Conservation (phyloP, 2,888 invertebrate genomes). For the Drosophila multiciliata region DNA sequence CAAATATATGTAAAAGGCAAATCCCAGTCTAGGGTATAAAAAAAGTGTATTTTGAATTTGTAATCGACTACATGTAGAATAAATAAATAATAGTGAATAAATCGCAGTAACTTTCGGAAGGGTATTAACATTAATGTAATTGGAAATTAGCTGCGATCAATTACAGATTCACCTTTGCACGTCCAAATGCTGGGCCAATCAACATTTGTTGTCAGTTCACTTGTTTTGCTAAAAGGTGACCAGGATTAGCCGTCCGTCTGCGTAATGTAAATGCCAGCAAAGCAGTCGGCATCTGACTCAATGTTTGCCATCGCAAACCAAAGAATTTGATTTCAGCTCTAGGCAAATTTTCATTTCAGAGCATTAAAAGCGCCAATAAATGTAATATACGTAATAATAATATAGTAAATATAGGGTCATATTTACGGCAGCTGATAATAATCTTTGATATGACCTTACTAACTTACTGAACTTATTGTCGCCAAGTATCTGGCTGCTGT, state of each 20-base stretch:
- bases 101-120: neutral
- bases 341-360: slow-evolving; percentile 16
- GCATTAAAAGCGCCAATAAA: slow-evolving; percentile 26
- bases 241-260: slow-evolving; percentile 58
- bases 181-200: slow-evolving; percentile 15
- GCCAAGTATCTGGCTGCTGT: slow-evolving; percentile 31
- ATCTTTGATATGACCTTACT: slow-evolving; percentile 40
- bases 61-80: neutral
- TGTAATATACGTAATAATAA: slow-evolving; percentile 14
- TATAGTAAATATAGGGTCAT: slow-evolving; percentile 62
- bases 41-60: neutral
- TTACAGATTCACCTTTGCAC: slow-evolving; percentile 10
- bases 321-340: slow-evolving; percentile 47
- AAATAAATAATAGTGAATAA: neutral
- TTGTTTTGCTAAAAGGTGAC: slow-evolving; percentile 30
- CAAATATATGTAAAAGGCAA: neutral
- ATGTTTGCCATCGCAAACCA: slow-evolving; percentile 61
- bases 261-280: slow-evolving; percentile 45
- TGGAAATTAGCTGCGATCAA: slow-evolving; percentile 6
- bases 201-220: slow-evolving; percentile 24
- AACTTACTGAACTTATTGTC: slow-evolving; percentile 63
- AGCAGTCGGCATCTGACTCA: slow-evolving; percentile 46
- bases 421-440: slow-evolving; percentile 50
- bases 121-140: slow-evolving; percentile 10
- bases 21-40: neutral